Percentiles rank a stretch among this genome's conserved stretches.
Conservation (phyloP, 2,888 invertebrate species). For the Sinodicranocentrus sp. region DNA sequence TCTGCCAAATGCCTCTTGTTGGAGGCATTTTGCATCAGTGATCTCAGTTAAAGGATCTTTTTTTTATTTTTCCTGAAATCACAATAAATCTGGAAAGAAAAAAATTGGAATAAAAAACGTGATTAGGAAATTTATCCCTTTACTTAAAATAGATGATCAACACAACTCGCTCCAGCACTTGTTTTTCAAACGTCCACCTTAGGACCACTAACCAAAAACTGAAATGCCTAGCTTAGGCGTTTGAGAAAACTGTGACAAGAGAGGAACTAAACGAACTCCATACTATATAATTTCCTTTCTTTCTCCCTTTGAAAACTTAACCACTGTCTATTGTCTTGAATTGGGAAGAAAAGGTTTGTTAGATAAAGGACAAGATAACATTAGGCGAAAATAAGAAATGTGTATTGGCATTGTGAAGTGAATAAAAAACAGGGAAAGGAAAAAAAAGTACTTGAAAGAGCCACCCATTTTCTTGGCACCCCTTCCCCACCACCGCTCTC, state of each 20-base stretch:
- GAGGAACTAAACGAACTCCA: neutral
- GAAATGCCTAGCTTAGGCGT: no score
- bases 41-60: no score
- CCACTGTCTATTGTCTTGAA: neutral
- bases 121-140: no score
- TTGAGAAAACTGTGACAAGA: neutral
- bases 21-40: slow-evolving; percentile 28
- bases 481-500: neutral
- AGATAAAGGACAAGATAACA: slow-evolving; percentile 8
- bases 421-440: slow-evolving; percentile 6
- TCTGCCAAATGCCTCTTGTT: slow-evolving; percentile 46
- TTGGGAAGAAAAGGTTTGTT: neutral
- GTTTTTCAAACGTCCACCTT: no score
- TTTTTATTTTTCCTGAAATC: no score
- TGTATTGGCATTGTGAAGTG: slow-evolving; percentile 1
- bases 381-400: neutral
- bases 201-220: no score
- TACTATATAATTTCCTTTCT: neutral
- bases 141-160: no score
- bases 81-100: no score
- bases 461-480: slow-evolving; percentile 53
- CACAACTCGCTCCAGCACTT: no score
- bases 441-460: slow-evolving; percentile 43
- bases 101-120: no score
- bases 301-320: neutral